Evolutionary conservation across 2,797 vertebrate genomes (phyloP).

Genomic region (Coendou prehensilis): DNA sequence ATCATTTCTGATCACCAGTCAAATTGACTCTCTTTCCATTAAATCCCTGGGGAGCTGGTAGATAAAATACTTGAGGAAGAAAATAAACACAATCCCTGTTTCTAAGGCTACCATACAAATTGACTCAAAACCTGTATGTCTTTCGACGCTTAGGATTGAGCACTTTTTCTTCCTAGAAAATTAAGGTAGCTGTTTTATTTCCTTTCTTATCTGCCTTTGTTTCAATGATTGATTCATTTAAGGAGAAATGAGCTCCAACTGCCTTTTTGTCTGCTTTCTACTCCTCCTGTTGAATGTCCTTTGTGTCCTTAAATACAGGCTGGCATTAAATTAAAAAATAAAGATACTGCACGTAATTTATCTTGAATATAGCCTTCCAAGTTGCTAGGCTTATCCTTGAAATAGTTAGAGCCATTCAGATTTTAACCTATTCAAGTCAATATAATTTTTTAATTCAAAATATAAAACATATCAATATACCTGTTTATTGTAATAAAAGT

Average conservation of each 20-base stretch:
- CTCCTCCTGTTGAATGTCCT: conserved; percentile 32
- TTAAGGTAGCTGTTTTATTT: background rate
- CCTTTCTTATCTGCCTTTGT: background rate
- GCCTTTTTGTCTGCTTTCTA: background rate
- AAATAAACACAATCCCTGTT: background rate
- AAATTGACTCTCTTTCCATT: background rate
- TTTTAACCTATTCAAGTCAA: conserved; percentile 50
- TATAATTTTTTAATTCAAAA: background rate
- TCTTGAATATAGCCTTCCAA: background rate
- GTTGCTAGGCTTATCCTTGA: background rate
- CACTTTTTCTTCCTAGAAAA: conserved; percentile 32
- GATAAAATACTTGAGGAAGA: conserved; percentile 19
- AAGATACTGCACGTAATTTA: background rate
- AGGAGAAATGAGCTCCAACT: conserved; percentile 7
- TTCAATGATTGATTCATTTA: conserved; percentile 13
- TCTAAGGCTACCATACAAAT: conserved; percentile 13
- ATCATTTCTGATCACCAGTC: conserved; percentile 2
- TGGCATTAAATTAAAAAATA: conserved; percentile 65
- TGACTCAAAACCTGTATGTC: background rate
- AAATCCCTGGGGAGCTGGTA: background rate
- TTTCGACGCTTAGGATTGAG: background rate
- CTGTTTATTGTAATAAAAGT: conserved; percentile 38
- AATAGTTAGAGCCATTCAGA: background rate
- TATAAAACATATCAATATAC: background rate
- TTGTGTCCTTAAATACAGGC: conserved; percentile 50